Evolutionary conservation across 2,888 invertebrate genomes (phyloP), one percentile per base, ranked within the genome.

Genomic region (Dexiosoma caninum): DNA sequence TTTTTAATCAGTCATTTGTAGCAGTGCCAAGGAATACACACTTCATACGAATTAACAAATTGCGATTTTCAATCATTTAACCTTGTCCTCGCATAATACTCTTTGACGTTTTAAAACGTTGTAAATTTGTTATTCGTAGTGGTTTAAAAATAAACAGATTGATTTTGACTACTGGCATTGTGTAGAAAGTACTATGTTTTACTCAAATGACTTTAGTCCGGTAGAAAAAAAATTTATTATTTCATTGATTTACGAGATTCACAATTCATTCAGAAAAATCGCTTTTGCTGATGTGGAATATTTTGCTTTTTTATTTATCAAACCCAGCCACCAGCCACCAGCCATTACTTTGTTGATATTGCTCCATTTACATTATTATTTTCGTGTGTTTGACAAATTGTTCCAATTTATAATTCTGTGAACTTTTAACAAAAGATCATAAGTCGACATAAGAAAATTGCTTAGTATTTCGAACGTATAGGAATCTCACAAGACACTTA

Each of bases 21-120:
- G 57, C 55, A 44, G 42, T 69, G 69, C 60, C 62, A 71, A 64
- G 51, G n/a, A 78, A 71, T 71, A 46, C 40, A 19, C 57, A 37
- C 10, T 60, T 21, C 40, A 40, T 44, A 27, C 8, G 6, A 53
- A 64, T 37, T 12, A 64, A 40, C 10, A 60, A 74, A 69, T 57
- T 72, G 62, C 67, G 42, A 67, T 69, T 75, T 72, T 71, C 37
- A 81, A 76, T 16, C 62, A 62, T 66, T 70, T 74, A 81, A 77
- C 81, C 81, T 81, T 81, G 81, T 69, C 42, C 77, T 57, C 77
- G 44, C 42, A 42, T 14, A 55, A 42, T 32, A 62, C n/a, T 40
- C 14, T 71, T 67, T 42, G 59, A 75, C 49, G 35, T 40, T 77
- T 55, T 57, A 4, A 64, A 70, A 42, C 49, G 32, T 59, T 42